phyloP scores from a whole-genome alignment of 2,888 invertebrate species.

The Drosophila kuntzei region DNA sequence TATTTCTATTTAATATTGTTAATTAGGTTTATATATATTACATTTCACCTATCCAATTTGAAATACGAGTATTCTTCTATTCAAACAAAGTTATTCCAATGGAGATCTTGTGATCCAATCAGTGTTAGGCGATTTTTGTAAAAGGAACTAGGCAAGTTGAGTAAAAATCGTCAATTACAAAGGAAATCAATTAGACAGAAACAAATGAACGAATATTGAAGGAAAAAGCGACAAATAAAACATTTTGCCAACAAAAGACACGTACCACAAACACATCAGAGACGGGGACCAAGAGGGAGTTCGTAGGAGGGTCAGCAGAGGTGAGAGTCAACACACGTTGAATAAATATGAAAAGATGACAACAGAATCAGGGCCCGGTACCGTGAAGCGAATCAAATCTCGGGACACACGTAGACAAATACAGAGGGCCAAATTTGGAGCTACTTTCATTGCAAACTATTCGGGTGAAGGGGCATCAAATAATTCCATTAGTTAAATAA shows the following conservation, averaged over 20 bases:
- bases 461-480: slow-evolving; percentile 47
- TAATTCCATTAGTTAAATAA: slow-evolving; percentile 84
- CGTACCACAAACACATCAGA: slow-evolving; percentile 45
- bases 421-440: slow-evolving; percentile 24
- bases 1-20: slow-evolving; percentile 2
- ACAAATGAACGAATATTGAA: slow-evolving; percentile 29
- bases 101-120: slow-evolving; percentile 16
- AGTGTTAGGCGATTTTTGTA: slow-evolving; percentile 38
- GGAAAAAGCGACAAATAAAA: slow-evolving; percentile 34
- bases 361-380: slow-evolving; percentile 24
- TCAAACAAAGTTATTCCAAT: not conserved
- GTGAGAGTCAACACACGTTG: slow-evolving; percentile 37
- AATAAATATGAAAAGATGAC: slow-evolving; percentile 57
- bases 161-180: slow-evolving; percentile 49
- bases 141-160: not conserved
- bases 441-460: slow-evolving; percentile 19
- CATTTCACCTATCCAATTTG: not conserved
- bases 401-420: slow-evolving; percentile 48
- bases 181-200: slow-evolving; percentile 58
- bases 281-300: not conserved
- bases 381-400: slow-evolving; percentile 53
- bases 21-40: not conserved
- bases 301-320: slow-evolving; percentile 5
- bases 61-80: not conserved
- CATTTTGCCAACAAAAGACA: slow-evolving; percentile 49